Percentiles rank a stretch among this genome's conserved stretches.
These are phyloP conservation scores for Capromys pilorides DNA, from an alignment of 2,797 vertebrate genomes.

Conservation along the genomic window DNA sequence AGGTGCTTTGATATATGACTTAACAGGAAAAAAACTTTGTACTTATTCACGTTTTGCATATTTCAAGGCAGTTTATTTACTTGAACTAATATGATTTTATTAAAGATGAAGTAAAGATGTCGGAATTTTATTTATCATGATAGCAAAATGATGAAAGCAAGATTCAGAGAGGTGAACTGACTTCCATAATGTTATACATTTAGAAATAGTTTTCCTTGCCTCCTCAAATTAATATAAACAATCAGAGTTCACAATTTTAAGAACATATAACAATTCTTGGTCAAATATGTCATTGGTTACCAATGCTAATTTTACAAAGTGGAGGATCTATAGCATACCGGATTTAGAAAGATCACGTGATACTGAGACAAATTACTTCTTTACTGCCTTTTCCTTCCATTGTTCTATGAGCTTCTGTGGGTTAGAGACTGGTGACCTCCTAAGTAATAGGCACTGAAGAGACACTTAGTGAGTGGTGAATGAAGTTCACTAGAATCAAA, in stretches of 20 bases:
- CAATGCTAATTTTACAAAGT: neutral
- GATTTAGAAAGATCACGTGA: neutral
- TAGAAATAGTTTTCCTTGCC: neutral
- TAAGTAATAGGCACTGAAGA: neutral
- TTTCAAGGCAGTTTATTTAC: neutral
- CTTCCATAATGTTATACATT: neutral
- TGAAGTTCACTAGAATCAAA: neutral
- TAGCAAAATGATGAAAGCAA: neutral
- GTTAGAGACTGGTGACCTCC: neutral
- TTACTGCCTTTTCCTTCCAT: neutral
- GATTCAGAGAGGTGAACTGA: neutral
- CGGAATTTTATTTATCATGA: neutral
- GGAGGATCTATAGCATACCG: neutral
- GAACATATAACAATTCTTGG: neutral
- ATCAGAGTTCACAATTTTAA: neutral
- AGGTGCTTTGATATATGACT: neutral
- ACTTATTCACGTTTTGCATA: neutral
- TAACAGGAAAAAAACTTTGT: neutral
- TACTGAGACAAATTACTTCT: neutral
- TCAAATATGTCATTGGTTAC: neutral
- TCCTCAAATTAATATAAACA: neutral
- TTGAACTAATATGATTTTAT: neutral
- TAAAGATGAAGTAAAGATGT: neutral
- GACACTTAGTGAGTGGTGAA: neutral
- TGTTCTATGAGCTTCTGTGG: neutral